A percentile compares a stretch with the other conserved stretches of the same genome.
Evolutionary conservation across 2,888 invertebrate genomes (phyloP).

Genomic region (Coelinius sp.): DNA sequence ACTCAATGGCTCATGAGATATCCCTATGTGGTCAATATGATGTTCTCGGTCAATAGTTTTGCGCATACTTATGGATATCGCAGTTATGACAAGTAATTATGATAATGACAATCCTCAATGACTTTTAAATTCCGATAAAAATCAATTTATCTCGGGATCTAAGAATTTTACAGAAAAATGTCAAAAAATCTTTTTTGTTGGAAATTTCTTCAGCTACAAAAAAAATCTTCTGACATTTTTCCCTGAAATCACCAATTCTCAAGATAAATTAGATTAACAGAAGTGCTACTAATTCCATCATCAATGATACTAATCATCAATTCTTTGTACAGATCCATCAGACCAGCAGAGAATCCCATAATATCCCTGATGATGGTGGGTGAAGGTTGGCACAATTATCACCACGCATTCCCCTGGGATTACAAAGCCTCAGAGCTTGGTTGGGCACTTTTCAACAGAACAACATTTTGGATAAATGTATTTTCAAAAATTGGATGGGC

Average conservation of each 20-base stretch:
- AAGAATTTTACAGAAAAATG: too few species aligned
- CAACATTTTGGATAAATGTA: slow-evolving; percentile 79
- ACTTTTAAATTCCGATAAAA: too few species aligned
- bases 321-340: slow-evolving; percentile 43
- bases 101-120: background rate
- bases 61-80: slow-evolving; percentile 72
- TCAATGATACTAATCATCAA: background rate
- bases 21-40: slow-evolving; percentile 72
- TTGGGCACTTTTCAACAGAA: slow-evolving; percentile 75
- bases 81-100: slow-evolving; percentile 64
- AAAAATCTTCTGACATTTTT: too few species aligned
- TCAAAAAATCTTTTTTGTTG: too few species aligned
- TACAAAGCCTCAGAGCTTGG: slow-evolving; percentile 68
- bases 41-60: slow-evolving; percentile 76
- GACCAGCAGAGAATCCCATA: slow-evolving; percentile 50
- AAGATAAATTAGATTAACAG: too few species aligned
- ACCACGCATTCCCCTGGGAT: slow-evolving; percentile 73
- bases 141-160: too few species aligned
- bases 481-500: slow-evolving; percentile 83
- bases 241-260: too few species aligned
- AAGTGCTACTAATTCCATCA: too few species aligned
- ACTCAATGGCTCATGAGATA: slow-evolving; percentile 72
- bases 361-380: slow-evolving; percentile 64
- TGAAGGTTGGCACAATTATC: slow-evolving; percentile 75
- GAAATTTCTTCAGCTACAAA: too few species aligned